Percentiles rank a stretch among this genome's conserved stretches.
These are phyloP conservation scores for Cichlasoma orientale DNA, from an alignment of 2,797 vertebrate genomes.

Conservation along the genomic window DNA sequence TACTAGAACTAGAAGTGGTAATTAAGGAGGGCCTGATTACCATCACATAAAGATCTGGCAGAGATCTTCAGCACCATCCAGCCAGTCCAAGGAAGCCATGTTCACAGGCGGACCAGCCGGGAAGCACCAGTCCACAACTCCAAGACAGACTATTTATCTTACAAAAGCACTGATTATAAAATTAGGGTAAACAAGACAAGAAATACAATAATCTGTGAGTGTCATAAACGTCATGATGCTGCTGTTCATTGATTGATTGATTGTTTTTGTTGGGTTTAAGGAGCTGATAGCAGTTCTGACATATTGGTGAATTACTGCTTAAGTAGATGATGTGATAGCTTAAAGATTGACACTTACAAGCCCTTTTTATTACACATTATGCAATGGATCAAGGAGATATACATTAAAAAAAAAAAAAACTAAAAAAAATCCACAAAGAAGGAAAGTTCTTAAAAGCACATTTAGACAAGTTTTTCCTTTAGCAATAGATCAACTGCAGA, in stretches of 20 bases:
- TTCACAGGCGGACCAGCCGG: too few species aligned
- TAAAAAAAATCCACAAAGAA: background rate
- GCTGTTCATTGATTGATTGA: background rate
- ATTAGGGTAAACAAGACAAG: background rate
- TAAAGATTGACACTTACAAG: background rate
- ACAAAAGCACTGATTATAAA: background rate
- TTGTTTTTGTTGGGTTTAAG: background rate
- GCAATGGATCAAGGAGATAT: background rate
- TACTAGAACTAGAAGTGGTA: background rate
- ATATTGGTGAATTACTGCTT: background rate
- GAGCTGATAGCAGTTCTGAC: background rate
- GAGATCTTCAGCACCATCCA: background rate
- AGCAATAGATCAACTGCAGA: constrained; percentile 40
- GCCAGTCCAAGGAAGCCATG: too few species aligned
- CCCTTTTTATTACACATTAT: background rate
- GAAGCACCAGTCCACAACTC: too few species aligned
- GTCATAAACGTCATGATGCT: background rate
- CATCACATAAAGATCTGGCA: background rate
- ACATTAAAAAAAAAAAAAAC: background rate
- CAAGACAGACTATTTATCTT: background rate
- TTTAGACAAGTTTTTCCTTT: background rate
- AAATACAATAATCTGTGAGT: background rate
- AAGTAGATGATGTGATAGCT: background rate
- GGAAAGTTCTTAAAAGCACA: constrained; percentile 2
- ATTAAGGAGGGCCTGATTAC: background rate